Conservation (phyloP, 1,140 invertebrate species). For the Latrodectus geometricus region DNA sequence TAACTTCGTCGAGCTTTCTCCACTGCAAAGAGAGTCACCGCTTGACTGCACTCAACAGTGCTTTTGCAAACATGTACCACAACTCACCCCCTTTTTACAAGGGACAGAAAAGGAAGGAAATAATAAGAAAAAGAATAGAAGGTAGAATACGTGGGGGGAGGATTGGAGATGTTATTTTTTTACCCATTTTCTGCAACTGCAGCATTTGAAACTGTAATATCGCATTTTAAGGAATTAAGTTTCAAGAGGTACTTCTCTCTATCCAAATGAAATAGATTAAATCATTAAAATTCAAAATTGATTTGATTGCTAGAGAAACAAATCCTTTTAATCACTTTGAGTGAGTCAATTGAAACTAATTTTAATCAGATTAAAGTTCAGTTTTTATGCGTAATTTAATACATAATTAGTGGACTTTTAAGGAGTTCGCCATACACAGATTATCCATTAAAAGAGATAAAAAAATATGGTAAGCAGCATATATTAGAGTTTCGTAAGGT, state of each 20-base stretch:
- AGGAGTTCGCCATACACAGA: no score
- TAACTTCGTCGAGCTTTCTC: constrained; percentile 49
- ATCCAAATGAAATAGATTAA: background rate
- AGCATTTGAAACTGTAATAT: constrained; percentile 9
- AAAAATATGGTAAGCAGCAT: no score
- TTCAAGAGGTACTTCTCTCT: background rate
- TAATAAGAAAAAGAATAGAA: constrained; percentile 5
- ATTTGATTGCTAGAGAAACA: no score
- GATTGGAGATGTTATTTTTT: constrained; percentile 17
- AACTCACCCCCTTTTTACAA: constrained; percentile 3
- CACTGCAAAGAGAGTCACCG: constrained; percentile 26
- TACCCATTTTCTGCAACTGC: background rate
- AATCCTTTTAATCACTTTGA: no score
- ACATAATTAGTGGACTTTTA: no score
- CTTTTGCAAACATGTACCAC: constrained; percentile 52
- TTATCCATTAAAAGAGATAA: no score
- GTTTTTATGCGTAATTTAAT: no score
- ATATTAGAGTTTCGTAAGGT: no score
- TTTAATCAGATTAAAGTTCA: no score
- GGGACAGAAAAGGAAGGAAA: background rate
- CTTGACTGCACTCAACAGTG: constrained; percentile 55
- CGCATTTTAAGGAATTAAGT: constrained; percentile 52
- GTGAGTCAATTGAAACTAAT: no score
- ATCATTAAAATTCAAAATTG: no score
- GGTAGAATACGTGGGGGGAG: background rate